These are phyloP conservation scores for Vimba vimba DNA, from an alignment of 2,113 vertebrate species.

Conservation along the genomic window DNA sequence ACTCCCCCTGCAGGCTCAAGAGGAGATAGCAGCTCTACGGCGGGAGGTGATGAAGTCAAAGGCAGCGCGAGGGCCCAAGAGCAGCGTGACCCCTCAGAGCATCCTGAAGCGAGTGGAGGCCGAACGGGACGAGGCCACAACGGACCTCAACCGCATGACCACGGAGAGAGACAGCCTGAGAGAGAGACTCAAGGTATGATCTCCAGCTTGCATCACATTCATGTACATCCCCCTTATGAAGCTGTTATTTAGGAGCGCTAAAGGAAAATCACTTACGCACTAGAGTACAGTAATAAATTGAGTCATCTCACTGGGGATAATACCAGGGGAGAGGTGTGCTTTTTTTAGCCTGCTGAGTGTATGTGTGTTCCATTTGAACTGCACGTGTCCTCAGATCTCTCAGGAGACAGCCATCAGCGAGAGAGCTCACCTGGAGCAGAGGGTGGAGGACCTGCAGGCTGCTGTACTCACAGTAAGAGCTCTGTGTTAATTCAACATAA, in stretches of 20 bases:
- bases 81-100: slow-evolving; percentile 69
- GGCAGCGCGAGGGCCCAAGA: slow-evolving; percentile 68
- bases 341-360: slow-evolving; percentile 38
- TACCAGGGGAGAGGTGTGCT: slow-evolving; percentile 27
- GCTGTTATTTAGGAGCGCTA: slow-evolving; percentile 19
- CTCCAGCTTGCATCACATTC: background rate
- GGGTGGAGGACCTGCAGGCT: slow-evolving; percentile 80
- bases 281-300: slow-evolving; percentile 37
- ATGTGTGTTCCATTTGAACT: slow-evolving; percentile 46
- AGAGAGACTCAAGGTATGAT: slow-evolving; percentile 59
- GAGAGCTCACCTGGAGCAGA: slow-evolving; percentile 81
- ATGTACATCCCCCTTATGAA: background rate
- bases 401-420: slow-evolving; percentile 80
- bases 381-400: slow-evolving; percentile 75
- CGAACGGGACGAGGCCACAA: slow-evolving; percentile 76
- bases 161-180: slow-evolving; percentile 80
- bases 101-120: slow-evolving; percentile 74
- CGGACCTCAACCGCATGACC: slow-evolving; percentile 78
- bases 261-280: slow-evolving; percentile 47
- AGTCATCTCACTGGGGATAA: slow-evolving; percentile 44
- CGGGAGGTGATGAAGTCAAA: slow-evolving; percentile 75
- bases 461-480: slow-evolving; percentile 75
- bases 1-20: slow-evolving; percentile 70
- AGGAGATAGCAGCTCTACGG: slow-evolving; percentile 75
- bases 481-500: background rate